Evolutionary conservation across 53 echinoderm and acorn worm species (phyloP).

Genomic region (Henricia sp.): DNA sequence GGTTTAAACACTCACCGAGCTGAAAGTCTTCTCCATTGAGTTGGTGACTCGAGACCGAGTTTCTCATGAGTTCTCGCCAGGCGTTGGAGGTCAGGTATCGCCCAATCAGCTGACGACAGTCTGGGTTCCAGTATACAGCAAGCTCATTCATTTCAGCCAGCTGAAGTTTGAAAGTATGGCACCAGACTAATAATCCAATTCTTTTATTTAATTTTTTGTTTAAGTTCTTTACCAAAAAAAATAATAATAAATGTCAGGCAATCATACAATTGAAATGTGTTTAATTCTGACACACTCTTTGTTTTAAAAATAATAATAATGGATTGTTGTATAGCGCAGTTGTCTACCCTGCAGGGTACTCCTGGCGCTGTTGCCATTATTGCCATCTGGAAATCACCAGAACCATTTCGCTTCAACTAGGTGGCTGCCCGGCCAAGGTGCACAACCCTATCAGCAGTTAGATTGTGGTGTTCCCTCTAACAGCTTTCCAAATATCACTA

Average conservation of each 20-base stretch:
- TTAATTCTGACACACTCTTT: too few relatives aligned
- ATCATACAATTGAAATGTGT: not conserved
- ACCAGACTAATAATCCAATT: not conserved
- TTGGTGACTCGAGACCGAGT: conserved; percentile 64
- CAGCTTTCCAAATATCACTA: too few relatives aligned
- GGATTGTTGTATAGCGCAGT: too few relatives aligned
- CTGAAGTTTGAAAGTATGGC: conserved; percentile 19
- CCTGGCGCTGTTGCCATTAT: too few relatives aligned
- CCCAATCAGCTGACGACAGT: conserved; percentile 51
- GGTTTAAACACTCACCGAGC: conserved; percentile 60
- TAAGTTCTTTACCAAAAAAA: not conserved
- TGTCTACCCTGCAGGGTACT: too few relatives aligned
- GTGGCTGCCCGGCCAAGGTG: too few relatives aligned
- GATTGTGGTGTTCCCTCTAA: too few relatives aligned
- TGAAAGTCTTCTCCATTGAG: conserved; percentile 75
- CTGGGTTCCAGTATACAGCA: conserved; percentile 79
- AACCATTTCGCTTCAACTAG: too few relatives aligned
- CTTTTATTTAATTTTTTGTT: not conserved
- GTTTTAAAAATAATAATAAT: too few relatives aligned
- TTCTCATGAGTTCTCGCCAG: conserved; percentile 74
- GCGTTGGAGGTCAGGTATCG: conserved; percentile 37
- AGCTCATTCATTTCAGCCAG: conserved; percentile 69
- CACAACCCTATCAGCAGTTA: too few relatives aligned
- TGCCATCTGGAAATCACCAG: too few relatives aligned
- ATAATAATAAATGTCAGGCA: too few relatives aligned